Evolutionary conservation across 2,888 invertebrate genomes (phyloP), one percentile per base, ranked within the genome.

Genomic region (Prenolepis imparis): DNA sequence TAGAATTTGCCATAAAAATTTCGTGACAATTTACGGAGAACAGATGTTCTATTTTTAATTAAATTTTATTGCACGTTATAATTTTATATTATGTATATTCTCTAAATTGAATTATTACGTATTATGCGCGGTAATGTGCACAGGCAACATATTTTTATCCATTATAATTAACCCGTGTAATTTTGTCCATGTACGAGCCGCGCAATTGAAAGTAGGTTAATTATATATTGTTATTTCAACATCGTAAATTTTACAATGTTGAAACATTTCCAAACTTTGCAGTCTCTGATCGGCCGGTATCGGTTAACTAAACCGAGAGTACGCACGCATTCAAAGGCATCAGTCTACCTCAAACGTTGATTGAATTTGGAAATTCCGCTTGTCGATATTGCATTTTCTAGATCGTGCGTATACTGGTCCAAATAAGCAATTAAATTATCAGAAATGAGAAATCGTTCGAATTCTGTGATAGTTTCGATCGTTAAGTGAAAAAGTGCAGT

Each of bases 291-390:
- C 41, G 82, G 48, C 21, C 72, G 67, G 73, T 55, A 39, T n/a
- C 18, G 59, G 67, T 89, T 84, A 83, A 83, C 83, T 63, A 85
- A 86, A 86, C 74, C 83, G 82, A 70, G 36, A 68, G 72, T 55
- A 28, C 15, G n/a, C 55, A 41, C n/a, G 82, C 77, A 52, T 84
- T 90, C 87, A 89, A 90, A 91, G 89, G 89, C 81, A 84, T 85
- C 83, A 68, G 74, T 44, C 66, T 77, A 78, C 88, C 84, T 90
- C 91, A 91, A 92, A 92, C 91, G 89, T 88, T 92, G 90, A 92
- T 92, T 92, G 92, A 91, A 92, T 92, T 92, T 87, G 89, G 84
- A 91, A 92, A 88, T 92, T 91, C 89, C 90, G 90, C 90, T 90
- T 90, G 90, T 88, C 89, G 87, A 86, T 84, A 85, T 87, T 83